These are phyloP conservation scores for Eupithecia exiguata DNA, from an alignment of 2,888 invertebrate species.

Conservation along the genomic window DNA sequence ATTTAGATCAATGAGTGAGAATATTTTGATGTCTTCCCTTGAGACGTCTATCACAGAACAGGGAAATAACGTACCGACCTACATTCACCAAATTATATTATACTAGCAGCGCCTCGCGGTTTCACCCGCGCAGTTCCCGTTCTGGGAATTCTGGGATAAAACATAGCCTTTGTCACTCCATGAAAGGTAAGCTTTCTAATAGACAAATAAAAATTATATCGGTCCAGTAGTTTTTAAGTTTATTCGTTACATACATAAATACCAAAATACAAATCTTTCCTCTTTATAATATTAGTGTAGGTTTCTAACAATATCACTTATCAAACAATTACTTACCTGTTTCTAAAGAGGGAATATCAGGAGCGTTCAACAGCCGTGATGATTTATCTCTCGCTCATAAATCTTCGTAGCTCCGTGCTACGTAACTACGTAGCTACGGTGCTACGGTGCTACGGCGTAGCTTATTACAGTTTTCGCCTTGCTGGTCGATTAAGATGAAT, in stretches of 20 bases:
- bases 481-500: background rate
- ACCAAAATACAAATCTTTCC: no score
- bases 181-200: no score
- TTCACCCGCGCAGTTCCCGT: no score
- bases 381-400: slow-evolving; percentile 45
- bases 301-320: slow-evolving; percentile 1
- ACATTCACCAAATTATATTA: background rate
- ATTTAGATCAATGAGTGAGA: no score
- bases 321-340: background rate
- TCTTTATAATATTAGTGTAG: no score
- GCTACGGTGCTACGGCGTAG: slow-evolving; percentile 27
- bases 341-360: slow-evolving; percentile 39
- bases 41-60: background rate
- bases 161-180: no score
- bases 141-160: no score
- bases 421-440: slow-evolving; percentile 21
- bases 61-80: background rate
- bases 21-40: background rate
- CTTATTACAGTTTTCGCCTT: background rate
- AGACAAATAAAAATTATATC: no score
- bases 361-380: slow-evolving; percentile 42
- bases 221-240: no score
- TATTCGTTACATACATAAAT: no score
- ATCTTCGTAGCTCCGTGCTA: slow-evolving; percentile 44
- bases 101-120: no score